A percentile compares a stretch with the other conserved stretches of the same genome.
Conservation (phyloP, 2,113 vertebrate species). For the Petrocephalus microphthalmus region DNA sequence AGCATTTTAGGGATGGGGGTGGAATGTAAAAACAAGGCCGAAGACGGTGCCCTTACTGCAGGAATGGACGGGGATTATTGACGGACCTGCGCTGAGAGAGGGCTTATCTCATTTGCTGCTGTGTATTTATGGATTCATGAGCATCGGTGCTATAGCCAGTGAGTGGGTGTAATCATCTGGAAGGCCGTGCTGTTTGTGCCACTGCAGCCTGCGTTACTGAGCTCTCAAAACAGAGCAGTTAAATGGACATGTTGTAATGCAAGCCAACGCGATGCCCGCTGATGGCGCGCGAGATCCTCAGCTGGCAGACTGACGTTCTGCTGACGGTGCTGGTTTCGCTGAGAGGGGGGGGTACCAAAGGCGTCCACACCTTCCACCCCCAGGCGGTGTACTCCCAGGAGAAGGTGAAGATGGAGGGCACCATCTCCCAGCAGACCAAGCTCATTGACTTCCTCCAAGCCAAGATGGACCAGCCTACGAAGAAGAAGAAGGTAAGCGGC, state of each 20-base stretch:
- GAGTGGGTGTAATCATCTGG: neutral
- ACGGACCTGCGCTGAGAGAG: neutral
- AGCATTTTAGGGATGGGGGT: neutral
- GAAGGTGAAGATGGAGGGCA: constrained; percentile 99
- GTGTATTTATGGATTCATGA: neutral
- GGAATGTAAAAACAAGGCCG: neutral
- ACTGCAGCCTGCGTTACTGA: neutral
- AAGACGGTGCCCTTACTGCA: neutral
- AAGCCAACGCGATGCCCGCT: neutral
- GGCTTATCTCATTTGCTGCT: neutral
- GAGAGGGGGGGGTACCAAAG: neutral
- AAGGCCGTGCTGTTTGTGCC: neutral
- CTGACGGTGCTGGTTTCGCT: neutral
- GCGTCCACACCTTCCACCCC: constrained; percentile 17
- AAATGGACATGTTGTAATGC: neutral
- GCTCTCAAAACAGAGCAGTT: neutral
- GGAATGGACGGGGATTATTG: neutral
- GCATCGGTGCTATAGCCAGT: neutral
- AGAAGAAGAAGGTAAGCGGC: constrained; percentile 93
- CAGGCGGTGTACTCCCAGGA: constrained; percentile 97
- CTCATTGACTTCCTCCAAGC: constrained; percentile 98
- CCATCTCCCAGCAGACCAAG: constrained; percentile 98
- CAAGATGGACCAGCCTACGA: constrained; percentile 96
- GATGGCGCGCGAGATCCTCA: neutral
- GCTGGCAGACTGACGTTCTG: neutral